phyloP scores from a whole-genome alignment of 2,888 invertebrate genomes.

The Sialis fuliginosa region DNA sequence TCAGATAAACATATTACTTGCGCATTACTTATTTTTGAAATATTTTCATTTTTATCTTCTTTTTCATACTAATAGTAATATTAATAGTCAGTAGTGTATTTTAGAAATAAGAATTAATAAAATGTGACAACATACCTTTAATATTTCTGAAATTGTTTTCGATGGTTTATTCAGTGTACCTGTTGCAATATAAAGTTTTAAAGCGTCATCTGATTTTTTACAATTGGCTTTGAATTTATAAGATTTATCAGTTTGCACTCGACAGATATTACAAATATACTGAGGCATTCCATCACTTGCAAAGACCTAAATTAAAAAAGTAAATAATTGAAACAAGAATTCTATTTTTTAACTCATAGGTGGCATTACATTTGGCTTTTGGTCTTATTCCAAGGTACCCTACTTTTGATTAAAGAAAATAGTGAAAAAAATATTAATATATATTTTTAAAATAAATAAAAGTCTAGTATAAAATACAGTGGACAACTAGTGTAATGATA shows the following conservation, averaged over 20 bases:
- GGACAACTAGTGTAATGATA: too few species aligned
- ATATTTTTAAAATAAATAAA: background rate
- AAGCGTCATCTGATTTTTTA: constrained; percentile 51
- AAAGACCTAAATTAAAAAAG: constrained; percentile 28
- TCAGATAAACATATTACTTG: too few species aligned
- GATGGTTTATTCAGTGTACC: constrained; percentile 37
- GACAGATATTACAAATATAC: constrained; percentile 50
- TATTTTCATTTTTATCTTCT: background rate
- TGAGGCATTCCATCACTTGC: constrained; percentile 57
- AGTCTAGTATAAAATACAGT: background rate
- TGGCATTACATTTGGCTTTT: background rate
- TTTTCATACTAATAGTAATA: too few species aligned
- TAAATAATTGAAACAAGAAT: background rate
- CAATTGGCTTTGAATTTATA: constrained; percentile 62
- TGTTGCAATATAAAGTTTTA: constrained; percentile 47
- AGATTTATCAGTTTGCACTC: constrained; percentile 45
- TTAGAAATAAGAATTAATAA: constrained; percentile 2
- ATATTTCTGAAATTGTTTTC: constrained; percentile 26
- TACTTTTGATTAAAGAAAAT: background rate
- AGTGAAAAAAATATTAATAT: background rate
- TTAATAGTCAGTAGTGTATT: too few species aligned
- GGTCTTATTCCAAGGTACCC: too few species aligned
- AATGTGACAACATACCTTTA: constrained; percentile 22
- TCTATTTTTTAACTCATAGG: background rate
- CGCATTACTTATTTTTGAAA: constrained; percentile 3